Conservation (phyloP, 2,888 invertebrate genomes). For the Cerastis rubricosa region DNA sequence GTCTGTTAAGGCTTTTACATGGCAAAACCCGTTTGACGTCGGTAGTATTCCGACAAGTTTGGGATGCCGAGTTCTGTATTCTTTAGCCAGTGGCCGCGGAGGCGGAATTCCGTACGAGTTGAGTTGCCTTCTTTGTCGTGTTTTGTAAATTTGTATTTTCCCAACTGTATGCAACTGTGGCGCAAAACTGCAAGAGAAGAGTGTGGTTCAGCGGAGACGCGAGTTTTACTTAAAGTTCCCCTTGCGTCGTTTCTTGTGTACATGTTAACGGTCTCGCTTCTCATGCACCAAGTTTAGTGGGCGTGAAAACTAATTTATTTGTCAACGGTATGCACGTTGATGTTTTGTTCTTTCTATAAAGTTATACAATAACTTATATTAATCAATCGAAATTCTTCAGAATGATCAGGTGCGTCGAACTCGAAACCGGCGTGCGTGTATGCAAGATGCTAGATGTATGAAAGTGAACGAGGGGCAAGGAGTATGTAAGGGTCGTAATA, state of each 20-base stretch:
- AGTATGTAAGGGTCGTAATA: not conserved
- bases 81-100: conserved; percentile 9
- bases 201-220: not conserved
- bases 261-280: conserved; percentile 20
- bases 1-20: conserved; percentile 21
- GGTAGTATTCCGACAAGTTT: conserved; percentile 38
- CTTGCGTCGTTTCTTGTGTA: conserved; percentile 17
- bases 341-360: not conserved
- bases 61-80: conserved; percentile 27
- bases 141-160: conserved; percentile 42
- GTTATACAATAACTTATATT: not conserved
- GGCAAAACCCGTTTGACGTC: not conserved
- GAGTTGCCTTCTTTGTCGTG: conserved; percentile 24
- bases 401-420: too few species aligned
- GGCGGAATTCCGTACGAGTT: conserved; percentile 37
- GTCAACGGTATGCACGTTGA: not conserved
- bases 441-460: too few species aligned
- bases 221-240: conserved; percentile 16
- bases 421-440: too few species aligned
- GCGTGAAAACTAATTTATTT: not conserved
- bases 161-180: conserved; percentile 17
- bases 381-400: too few species aligned
- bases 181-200: conserved; percentile 12
- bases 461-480: too few species aligned
- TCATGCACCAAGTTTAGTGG: not conserved